A percentile compares a stretch with the other conserved stretches of the same genome.
Conservation (phyloP, 2,888 invertebrate species). For the Hirudinaria manillensis region DNA sequence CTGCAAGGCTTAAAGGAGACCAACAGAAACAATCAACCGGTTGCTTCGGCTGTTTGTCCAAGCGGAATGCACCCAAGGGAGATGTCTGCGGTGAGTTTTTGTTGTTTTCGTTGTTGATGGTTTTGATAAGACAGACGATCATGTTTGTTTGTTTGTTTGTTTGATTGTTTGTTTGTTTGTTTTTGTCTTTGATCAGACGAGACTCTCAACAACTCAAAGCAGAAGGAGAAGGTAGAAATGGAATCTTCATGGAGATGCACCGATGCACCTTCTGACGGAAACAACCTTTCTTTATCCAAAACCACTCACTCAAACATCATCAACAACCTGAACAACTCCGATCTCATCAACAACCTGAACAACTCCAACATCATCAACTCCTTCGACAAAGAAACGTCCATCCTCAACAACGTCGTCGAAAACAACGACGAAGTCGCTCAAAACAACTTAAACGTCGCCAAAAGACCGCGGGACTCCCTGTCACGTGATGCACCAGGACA, state of each 20-base stretch:
- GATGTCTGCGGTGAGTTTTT: conserved; percentile 6
- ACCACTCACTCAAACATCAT: not conserved
- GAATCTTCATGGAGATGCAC: not conserved
- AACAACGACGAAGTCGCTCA: not conserved
- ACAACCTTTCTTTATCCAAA: not conserved
- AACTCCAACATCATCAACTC: not conserved
- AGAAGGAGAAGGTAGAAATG: not conserved
- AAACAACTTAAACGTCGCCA: not conserved
- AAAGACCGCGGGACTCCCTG: not conserved
- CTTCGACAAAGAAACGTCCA: not conserved
- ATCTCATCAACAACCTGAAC: not conserved
- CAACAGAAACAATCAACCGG: not conserved
- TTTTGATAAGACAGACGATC: not conserved
- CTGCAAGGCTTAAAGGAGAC: not conserved
- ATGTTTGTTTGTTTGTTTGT: not conserved
- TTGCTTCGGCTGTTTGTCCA: conserved; percentile 3
- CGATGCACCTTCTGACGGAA: not conserved
- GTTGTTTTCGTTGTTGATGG: not conserved
- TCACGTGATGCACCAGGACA: not conserved
- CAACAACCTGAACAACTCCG: not conserved
- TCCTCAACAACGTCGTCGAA: not conserved
- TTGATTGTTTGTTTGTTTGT: not conserved
- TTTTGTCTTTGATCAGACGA: not conserved
- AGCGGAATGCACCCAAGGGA: not conserved
- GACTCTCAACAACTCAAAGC: conserved; percentile 12